Conservation (phyloP, 2,797 vertebrate genomes). For the Hyperoplus immaculatus region DNA sequence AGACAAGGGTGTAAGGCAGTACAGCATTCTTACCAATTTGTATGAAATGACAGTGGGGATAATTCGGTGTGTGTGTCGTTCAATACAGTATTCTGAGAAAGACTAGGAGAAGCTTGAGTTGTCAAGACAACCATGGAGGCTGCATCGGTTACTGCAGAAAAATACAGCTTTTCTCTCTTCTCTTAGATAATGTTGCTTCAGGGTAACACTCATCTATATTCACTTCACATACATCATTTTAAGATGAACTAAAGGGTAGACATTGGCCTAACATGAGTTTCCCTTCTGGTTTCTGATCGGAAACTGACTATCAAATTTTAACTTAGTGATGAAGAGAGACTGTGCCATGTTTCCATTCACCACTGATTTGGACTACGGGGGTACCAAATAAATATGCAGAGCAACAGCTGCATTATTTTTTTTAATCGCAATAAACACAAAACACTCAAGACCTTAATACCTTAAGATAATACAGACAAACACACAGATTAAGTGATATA, state of each 20-base stretch:
- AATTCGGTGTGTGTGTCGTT: constrained; percentile 55
- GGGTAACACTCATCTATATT: constrained; percentile 18
- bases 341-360: constrained; percentile 28
- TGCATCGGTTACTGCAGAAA: constrained; percentile 38
- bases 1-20: not conserved
- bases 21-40: constrained; percentile 39
- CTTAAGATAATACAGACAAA: not conserved
- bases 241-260: constrained; percentile 14
- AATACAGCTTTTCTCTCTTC: constrained; percentile 27
- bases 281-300: not conserved
- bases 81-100: constrained; percentile 47
- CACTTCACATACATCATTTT: constrained; percentile 9
- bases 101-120: constrained; percentile 57
- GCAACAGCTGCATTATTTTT: constrained; percentile 56
- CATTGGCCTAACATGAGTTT: not conserved
- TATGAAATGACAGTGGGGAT: constrained; percentile 48
- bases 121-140: constrained; percentile 71
- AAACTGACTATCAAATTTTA: constrained; percentile 13
- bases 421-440: constrained; percentile 17
- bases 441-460: not conserved
- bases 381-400: constrained; percentile 32
- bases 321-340: constrained; percentile 15
- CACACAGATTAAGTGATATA: not conserved
- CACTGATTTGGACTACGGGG: constrained; percentile 36
- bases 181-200: constrained; percentile 24